Conservation (phyloP, 2,113 vertebrate genomes). For the Passer montanus region DNA sequence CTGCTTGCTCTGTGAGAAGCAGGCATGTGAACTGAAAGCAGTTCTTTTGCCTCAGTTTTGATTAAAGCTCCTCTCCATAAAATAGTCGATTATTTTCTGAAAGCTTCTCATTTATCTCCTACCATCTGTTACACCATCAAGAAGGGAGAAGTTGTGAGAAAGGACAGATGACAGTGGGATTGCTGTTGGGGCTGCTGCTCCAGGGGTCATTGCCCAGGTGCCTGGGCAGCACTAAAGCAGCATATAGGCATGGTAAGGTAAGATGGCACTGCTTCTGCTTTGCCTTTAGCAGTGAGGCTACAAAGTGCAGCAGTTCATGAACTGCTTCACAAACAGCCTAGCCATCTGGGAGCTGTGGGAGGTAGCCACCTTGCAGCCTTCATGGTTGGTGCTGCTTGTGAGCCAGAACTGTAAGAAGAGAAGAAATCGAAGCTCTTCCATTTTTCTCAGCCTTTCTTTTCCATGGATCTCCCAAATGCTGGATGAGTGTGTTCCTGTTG, state of each 20-base stretch:
- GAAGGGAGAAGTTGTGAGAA: neutral
- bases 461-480: neutral
- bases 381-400: neutral
- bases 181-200: neutral
- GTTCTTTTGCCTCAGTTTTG: slow-evolving; percentile 8
- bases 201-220: neutral
- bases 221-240: neutral
- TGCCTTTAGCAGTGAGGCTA: neutral
- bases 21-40: neutral
- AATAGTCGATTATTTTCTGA: neutral
- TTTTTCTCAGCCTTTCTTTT: neutral
- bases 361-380: slow-evolving; percentile 7
- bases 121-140: neutral
- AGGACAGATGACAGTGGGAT: neutral
- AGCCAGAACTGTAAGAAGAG: neutral
- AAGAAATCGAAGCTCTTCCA: accelerated
- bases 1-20: neutral
- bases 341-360: slow-evolving; percentile 39
- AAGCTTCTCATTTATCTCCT: neutral
- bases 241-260: neutral
- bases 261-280: neutral
- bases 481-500: neutral
- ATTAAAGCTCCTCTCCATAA: slow-evolving; percentile 3
- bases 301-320: neutral
- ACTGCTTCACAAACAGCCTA: neutral